A percentile compares a stretch with the other conserved stretches of the same genome.
Conservation (phyloP, 2,113 vertebrate genomes). For the Chamaetylas fuelleborni region DNA sequence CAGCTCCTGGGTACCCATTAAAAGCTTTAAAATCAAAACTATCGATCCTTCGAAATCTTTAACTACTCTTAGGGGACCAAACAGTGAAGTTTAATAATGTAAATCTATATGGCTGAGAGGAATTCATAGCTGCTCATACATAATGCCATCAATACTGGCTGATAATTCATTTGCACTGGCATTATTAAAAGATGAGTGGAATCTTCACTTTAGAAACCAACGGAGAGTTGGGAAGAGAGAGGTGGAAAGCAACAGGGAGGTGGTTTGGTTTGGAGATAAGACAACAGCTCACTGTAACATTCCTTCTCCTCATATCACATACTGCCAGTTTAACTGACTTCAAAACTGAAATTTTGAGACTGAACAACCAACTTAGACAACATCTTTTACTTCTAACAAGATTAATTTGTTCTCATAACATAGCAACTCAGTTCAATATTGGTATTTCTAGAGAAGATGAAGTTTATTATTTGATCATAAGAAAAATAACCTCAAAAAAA, state of each 20-base stretch:
- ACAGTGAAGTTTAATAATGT: background rate
- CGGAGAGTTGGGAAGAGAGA: background rate
- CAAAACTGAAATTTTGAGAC: background rate
- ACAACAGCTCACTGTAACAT: background rate
- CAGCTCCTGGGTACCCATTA: background rate
- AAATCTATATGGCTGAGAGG: background rate
- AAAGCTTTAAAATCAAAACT: constrained; percentile 6
- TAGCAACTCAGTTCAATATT: background rate
- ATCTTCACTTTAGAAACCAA: background rate
- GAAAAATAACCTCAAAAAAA: background rate
- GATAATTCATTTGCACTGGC: background rate
- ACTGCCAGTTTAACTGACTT: background rate
- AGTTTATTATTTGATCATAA: background rate
- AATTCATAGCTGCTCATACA: background rate
- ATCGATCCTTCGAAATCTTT: background rate
- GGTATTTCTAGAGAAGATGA: background rate
- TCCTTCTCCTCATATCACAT: background rate
- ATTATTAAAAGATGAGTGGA: background rate
- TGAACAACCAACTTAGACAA: background rate
- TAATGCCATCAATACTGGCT: background rate
- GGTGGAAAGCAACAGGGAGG: background rate
- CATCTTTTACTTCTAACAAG: background rate
- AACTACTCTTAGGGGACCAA: background rate
- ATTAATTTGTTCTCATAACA: background rate
- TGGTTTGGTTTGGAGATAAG: background rate